phyloP scores from a whole-genome alignment of 2,797 vertebrate genomes.

The Threskiornis aethiopicus region DNA sequence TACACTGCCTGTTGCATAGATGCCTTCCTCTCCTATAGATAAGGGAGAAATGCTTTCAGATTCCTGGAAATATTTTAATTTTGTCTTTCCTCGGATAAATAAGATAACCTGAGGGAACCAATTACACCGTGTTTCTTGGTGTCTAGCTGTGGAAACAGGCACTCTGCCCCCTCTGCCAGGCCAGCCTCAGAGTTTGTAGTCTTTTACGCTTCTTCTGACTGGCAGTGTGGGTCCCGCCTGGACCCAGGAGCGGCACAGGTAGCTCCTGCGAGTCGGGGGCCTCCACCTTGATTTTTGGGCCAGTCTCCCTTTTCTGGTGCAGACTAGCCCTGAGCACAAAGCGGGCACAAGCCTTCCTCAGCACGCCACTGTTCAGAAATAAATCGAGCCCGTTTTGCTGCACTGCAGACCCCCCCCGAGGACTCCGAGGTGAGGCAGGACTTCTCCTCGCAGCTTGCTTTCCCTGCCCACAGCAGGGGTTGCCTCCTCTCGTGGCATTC shows the following conservation, averaged over 20 bases:
- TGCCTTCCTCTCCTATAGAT: not conserved
- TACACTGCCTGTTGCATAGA: not conserved
- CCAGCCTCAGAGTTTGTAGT: fast-evolving
- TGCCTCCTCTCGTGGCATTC: not conserved
- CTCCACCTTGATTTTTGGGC: not conserved
- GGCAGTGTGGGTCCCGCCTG: not conserved
- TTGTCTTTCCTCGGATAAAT: not conserved
- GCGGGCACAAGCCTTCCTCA: not conserved
- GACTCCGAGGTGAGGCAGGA: not conserved
- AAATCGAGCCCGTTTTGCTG: not conserved
- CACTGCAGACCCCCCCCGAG: not conserved
- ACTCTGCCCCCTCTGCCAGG: not conserved
- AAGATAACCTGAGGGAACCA: not conserved
- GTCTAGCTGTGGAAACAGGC: not conserved
- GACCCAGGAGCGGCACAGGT: not conserved
- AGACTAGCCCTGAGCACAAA: not conserved
- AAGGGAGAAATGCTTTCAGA: not conserved
- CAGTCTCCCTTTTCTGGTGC: not conserved
- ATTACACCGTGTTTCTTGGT: not conserved
- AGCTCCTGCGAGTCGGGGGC: fast-evolving
- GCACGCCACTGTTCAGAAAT: not conserved
- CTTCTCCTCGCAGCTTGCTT: not conserved
- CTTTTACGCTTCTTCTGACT: not conserved
- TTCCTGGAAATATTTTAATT: not conserved
- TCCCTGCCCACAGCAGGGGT: not conserved